These are phyloP conservation scores for Arbacia lixula DNA, from an alignment of 53 echinoderm and acorn worm genomes.

Conservation along the genomic window DNA sequence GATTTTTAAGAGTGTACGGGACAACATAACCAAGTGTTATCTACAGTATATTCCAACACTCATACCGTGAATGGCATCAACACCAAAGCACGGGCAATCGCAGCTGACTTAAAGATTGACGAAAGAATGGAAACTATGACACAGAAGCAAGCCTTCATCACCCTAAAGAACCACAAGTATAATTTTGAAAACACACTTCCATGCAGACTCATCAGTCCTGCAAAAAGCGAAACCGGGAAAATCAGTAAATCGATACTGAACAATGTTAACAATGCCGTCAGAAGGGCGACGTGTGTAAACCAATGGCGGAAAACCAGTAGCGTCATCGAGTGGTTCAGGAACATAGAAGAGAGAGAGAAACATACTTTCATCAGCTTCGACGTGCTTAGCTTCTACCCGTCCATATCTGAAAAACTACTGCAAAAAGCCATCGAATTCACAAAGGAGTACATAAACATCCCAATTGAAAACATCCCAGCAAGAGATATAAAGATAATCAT, in stretches of 20 bases:
- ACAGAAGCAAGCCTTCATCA: constrained; percentile 39
- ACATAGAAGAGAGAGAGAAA: constrained; percentile 29
- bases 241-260: constrained; percentile 49
- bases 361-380: constrained; percentile 55
- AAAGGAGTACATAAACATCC: constrained; percentile 23
- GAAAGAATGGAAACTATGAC: constrained; percentile 16
- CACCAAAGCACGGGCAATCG: neutral
- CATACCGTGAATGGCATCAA: constrained; percentile 25
- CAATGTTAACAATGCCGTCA: constrained; percentile 40
- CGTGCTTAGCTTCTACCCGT: constrained; percentile 50
- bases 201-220: constrained; percentile 55
- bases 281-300: constrained; percentile 21
- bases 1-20: no score
- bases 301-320: constrained; percentile 41
- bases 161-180: constrained; percentile 23
- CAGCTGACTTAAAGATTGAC: neutral
- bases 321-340: constrained; percentile 54
- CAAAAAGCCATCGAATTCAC: constrained; percentile 34
- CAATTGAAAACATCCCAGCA: constrained; percentile 1
- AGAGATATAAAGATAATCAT: constrained; percentile 10
- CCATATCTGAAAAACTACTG: constrained; percentile 44
- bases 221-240: constrained; percentile 57
- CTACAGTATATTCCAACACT: no score
- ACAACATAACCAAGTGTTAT: no score
- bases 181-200: constrained; percentile 42